Base-by-base conservation (phyloP, 2,113 vertebrate genomes). In the Apodemus sylvaticus region DNA sequence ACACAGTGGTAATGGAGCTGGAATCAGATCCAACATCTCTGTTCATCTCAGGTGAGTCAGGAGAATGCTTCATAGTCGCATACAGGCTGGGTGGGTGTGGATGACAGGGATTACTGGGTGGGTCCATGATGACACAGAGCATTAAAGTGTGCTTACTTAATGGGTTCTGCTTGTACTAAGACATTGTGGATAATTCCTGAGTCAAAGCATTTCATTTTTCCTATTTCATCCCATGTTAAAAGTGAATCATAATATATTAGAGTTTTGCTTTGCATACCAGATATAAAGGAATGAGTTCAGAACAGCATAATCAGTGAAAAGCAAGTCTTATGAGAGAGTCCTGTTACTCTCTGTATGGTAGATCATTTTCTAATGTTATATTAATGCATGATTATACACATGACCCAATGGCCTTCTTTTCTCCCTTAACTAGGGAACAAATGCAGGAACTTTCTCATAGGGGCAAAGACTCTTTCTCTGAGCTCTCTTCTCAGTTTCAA, bases 161-260 rank as follows among this genome's bases (percentile, higher is more conserved):
- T 66, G 66, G 16, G n/a, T 90, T 86, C 53, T 96, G 20, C 24
- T 36, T 85, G 66, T 93, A 66, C 55, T 48, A 86, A 86, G 71
- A 86, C n/a, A 60, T 48, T 94, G 64, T 64, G 64, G 53, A 53
- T 39, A 66, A 78, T 92, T 92, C 55, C 70, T 36, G 31, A 90
- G 45, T 86, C 73, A 90, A 90, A 48, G 71, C 55, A 90, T 70
- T 73, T 92, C 53, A 73, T 81, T 94, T 42, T 66, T 85, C 81
- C 78, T 90, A 90, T 73, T n/a, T 73, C 34, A 45, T 48, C 73
- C 58, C 39, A 24, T 58, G 79, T 64, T 73, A 78, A 79, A 76
- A 85, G 53, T 66, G 71, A 78, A 85, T 73, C 42, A 71, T 8
- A 34, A 58, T 60, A 48, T 36, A 92, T 29, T 31, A 39, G 79